Evolutionary conservation across 1,140 invertebrate species (phyloP).

Genomic region (Meteorus sp.): DNA sequence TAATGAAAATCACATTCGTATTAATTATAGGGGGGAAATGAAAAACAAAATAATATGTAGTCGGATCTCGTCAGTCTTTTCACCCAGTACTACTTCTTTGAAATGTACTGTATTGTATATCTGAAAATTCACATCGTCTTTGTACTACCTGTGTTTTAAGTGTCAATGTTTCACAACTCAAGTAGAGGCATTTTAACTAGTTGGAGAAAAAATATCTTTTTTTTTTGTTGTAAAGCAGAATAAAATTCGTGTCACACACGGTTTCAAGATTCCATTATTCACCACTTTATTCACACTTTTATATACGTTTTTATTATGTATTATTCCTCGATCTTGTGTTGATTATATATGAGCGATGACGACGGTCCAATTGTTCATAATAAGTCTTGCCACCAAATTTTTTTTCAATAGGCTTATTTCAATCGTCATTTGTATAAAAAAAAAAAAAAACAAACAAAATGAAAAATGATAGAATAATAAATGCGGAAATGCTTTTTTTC

Average conservation of each 20-base stretch:
- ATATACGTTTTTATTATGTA: conserved; percentile 17
- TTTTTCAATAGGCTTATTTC: conserved; percentile 17
- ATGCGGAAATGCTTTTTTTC: conserved; percentile 23
- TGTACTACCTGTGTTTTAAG: conserved; percentile 56
- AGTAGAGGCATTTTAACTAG: conserved; percentile 56
- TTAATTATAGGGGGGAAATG: conserved; percentile 7
- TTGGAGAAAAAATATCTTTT: conserved; percentile 31
- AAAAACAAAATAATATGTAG: conserved; percentile 21
- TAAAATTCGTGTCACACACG: conserved; percentile 54
- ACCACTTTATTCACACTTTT: conserved; percentile 17
- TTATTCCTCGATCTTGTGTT: conserved; percentile 1
- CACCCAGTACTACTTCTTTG: too few relatives aligned
- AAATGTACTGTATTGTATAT: conserved; percentile 53
- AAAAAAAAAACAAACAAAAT: too few relatives aligned
- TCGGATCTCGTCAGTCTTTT: conserved; percentile 33
- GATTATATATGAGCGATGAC: not conserved
- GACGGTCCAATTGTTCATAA: not conserved
- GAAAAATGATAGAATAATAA: conserved; percentile 32
- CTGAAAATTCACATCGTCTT: conserved; percentile 56
- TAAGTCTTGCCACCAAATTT: conserved; percentile 14
- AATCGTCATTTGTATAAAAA: conserved; percentile 24
- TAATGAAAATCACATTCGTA: conserved; percentile 33
- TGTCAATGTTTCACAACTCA: conserved; percentile 56
- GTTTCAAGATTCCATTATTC: conserved; percentile 22
- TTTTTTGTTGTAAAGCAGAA: conserved; percentile 59